These are phyloP conservation scores for Pogonocherus hispidulus DNA, from an alignment of 2,888 invertebrate species.

Conservation along the genomic window DNA sequence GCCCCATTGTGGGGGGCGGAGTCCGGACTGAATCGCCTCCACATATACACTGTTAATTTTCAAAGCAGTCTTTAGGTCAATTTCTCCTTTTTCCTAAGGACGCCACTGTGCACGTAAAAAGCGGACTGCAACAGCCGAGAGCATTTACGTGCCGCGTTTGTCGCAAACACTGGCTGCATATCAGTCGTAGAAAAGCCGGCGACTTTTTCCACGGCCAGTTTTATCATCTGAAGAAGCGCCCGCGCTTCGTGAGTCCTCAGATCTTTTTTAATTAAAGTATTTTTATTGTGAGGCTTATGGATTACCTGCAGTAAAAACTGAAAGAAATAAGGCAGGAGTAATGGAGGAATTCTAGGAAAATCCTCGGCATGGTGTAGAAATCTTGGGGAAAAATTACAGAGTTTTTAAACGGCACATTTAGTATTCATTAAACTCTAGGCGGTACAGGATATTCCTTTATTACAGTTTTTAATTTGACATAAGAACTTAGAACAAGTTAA, in stretches of 20 bases:
- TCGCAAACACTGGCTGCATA: neutral
- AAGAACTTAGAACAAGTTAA: too few relatives aligned
- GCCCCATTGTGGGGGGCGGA: too few relatives aligned
- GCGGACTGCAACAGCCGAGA: neutral
- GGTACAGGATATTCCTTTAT: too few relatives aligned
- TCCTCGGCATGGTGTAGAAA: neutral
- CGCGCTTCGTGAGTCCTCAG: neutral
- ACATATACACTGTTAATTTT: too few relatives aligned
- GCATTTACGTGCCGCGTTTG: neutral
- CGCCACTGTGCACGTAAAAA: neutral
- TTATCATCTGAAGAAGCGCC: conserved; percentile 2
- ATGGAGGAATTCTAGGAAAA: neutral
- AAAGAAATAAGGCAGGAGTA: neutral
- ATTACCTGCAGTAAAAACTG: neutral
- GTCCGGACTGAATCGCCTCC: too few relatives aligned
- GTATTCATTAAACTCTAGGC: too few relatives aligned
- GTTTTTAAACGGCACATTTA: too few relatives aligned
- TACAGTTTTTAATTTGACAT: too few relatives aligned
- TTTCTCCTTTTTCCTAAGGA: too few relatives aligned
- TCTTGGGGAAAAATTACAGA: neutral
- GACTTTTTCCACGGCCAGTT: neutral
- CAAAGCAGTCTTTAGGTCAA: too few relatives aligned
- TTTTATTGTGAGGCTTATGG: neutral
- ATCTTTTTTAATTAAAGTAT: conserved; percentile 11
- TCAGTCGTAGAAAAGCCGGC: conserved; percentile 5